A percentile compares a stretch with the other conserved stretches of the same genome.
Conservation (phyloP, 2,797 vertebrate species). For the Saxicola maurus region DNA sequence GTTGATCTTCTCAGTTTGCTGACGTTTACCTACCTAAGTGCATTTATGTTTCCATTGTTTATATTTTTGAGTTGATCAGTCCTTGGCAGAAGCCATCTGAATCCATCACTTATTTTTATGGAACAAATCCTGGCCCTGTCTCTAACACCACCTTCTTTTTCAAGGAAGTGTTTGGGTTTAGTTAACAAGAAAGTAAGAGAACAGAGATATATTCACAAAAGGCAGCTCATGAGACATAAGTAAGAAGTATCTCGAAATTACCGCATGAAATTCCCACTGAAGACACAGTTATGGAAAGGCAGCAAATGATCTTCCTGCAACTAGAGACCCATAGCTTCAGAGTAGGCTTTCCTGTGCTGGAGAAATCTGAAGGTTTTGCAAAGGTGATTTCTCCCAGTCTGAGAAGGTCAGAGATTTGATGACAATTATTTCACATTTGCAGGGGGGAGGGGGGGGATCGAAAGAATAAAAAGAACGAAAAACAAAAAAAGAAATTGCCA, state of each 20-base stretch:
- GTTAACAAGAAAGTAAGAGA: no score
- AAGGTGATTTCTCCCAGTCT: neutral
- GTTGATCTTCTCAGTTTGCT: neutral
- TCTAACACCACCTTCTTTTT: neutral
- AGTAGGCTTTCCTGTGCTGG: neutral
- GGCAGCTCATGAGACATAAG: neutral
- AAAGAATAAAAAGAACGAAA: neutral
- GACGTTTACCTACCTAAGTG: neutral
- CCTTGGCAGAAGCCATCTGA: neutral
- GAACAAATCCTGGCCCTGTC: neutral
- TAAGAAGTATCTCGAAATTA: neutral
- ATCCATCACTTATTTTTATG: neutral
- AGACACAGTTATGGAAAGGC: neutral
- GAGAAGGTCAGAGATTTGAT: neutral
- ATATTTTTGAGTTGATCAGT: neutral
- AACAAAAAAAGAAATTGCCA: neutral
- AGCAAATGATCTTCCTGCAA: neutral
- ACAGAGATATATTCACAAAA: neutral
- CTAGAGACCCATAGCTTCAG: no score
- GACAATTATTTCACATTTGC: neutral
- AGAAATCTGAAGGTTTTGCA: neutral
- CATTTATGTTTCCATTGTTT: neutral
- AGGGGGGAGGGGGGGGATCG: rapidly evolving
- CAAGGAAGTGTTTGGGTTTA: neutral
- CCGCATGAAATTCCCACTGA: neutral